Base-by-base conservation (phyloP, 2,113 vertebrate genomes). In the Pyxicephalus adspersus region DNA sequence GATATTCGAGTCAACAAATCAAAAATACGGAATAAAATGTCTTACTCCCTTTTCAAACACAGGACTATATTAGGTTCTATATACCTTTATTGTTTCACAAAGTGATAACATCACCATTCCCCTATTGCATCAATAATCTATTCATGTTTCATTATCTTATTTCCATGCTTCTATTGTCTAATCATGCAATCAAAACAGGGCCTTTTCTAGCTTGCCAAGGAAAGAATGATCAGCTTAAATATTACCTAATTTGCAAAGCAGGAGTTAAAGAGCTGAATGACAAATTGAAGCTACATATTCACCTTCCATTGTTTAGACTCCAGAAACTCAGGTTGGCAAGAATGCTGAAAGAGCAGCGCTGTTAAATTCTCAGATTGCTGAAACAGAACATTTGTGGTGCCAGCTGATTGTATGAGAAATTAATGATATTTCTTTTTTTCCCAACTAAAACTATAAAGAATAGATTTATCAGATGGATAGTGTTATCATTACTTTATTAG, bases 121-220 rank as follows among this genome's bases (percentile, higher is more conserved):
- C 25, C 23, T 31, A 31, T 71, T 72, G 17, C 20, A 8, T 66
- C n/a, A 19, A 26, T 74, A 66, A 75, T 58, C 70, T 61, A 57
- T 82, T 82, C 71, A 58, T 73, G 64, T 75, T 55, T 74, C 64
- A 19, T 55, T 82, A 82, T 66, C 70, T 74, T 82, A 45, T 74
- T 55, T 25, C 61, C 61, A 74, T 65, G 61, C 61, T 75, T 82
- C 61, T 64, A 82, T 66, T 75, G 70, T 82, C 77, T 79, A 50
- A 79, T 78, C 58, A 11, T 23, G n/a, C 50, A 57, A 73, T 66
- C 51, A 75, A 50, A 29, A 58, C 29, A 66, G 79, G 51, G 18
- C 60, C 64, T 64, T 81, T 64, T 54, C 55, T 25, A 73, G 29
- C 25, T 29, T 66, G 63, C 52, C 70, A 66, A 54, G 71, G n/a